Conservation (phyloP, 2,888 invertebrate species). For the Macroteleia sp. region DNA sequence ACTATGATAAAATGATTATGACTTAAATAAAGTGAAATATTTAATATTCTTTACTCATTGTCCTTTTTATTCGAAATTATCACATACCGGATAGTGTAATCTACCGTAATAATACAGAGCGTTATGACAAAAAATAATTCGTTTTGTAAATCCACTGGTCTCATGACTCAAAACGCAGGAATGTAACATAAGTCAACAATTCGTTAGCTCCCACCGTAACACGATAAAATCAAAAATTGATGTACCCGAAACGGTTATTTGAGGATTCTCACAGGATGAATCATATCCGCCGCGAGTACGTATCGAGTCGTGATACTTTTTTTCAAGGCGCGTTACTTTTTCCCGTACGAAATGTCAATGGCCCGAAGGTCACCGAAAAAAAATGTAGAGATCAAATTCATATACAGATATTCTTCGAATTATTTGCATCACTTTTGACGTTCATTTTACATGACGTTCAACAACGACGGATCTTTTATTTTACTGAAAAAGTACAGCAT, state of each 20-base stretch:
- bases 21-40: too few relatives aligned
- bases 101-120: too few relatives aligned
- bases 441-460: too few relatives aligned
- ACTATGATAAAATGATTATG: too few relatives aligned
- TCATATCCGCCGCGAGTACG: constrained; percentile 42
- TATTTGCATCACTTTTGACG: too few relatives aligned
- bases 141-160: too few relatives aligned
- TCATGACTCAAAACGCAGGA: constrained; percentile 7
- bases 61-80: too few relatives aligned
- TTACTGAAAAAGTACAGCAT: too few relatives aligned
- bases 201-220: constrained; percentile 22
- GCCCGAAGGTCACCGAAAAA: constrained; percentile 7
- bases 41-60: too few relatives aligned
- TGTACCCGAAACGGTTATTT: constrained; percentile 30
- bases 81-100: too few relatives aligned
- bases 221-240: constrained; percentile 38
- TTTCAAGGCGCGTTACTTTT: constrained; percentile 29
- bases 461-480: too few relatives aligned
- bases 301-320: constrained; percentile 32
- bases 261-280: constrained; percentile 53
- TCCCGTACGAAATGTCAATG: constrained; percentile 11
- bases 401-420: not conserved
- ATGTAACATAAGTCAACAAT: constrained; percentile 12
- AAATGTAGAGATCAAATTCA: not conserved
- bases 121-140: too few relatives aligned